These are phyloP conservation scores for Neoitamus cyanurus DNA, from an alignment of 2,888 invertebrate species.

Conservation along the genomic window DNA sequence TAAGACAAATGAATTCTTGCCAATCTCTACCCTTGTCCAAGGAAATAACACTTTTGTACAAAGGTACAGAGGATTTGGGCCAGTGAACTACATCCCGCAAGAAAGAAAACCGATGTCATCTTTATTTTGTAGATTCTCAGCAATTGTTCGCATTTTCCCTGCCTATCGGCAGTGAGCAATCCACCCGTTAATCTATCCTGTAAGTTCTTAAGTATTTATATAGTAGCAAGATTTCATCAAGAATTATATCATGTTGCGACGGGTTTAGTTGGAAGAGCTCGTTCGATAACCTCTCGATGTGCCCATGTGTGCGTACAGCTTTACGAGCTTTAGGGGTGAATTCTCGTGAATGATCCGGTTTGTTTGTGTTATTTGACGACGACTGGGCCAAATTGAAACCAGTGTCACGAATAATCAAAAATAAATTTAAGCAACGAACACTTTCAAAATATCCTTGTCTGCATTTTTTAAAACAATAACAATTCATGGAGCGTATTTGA, in stretches of 20 bases:
- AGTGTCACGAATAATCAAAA: too few species aligned
- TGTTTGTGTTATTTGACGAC: not conserved
- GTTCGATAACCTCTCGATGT: not conserved
- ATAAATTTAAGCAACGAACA: too few species aligned
- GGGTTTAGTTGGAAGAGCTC: not conserved
- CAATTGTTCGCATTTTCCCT: not conserved
- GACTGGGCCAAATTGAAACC: too few species aligned
- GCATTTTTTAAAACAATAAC: too few species aligned
- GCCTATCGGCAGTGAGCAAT: not conserved
- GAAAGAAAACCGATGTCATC: not conserved
- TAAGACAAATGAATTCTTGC: too few species aligned
- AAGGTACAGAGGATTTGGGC: too few species aligned
- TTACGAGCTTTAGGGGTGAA: not conserved
- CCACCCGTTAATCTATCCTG: constrained; percentile 6
- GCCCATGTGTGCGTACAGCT: not conserved
- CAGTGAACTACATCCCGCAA: too few species aligned
- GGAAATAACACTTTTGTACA: too few species aligned
- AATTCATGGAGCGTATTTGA: too few species aligned
- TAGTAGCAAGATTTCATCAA: constrained; percentile 20
- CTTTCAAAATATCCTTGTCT: too few species aligned
- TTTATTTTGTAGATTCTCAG: not conserved
- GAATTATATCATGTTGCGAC: not conserved
- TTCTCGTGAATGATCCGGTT: constrained; percentile 14
- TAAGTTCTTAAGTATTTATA: constrained; percentile 7
- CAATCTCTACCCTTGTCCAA: too few species aligned